Percentiles rank a stretch among this genome's conserved stretches.
Evolutionary conservation across 1,140 invertebrate genomes (phyloP).

Genomic region (Acromyrmex echinatior): DNA sequence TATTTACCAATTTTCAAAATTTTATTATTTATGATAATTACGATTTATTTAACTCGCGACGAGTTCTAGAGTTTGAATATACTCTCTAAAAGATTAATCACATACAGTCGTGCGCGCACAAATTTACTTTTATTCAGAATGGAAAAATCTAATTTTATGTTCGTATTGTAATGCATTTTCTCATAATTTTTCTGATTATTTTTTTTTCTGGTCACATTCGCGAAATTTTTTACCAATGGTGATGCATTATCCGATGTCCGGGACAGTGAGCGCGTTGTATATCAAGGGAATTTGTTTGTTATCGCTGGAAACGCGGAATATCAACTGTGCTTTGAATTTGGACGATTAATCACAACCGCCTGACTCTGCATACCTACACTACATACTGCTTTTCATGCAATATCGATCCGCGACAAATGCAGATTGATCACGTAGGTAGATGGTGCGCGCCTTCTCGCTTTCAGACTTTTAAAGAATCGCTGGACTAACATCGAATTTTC

Average conservation of each 20-base stretch:
- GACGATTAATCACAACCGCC: conserved; percentile 53
- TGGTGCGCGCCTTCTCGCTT: conserved; percentile 47
- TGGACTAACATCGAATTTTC: conserved; percentile 15
- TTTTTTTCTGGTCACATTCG: not conserved
- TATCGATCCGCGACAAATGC: conserved; percentile 58
- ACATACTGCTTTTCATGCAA: not conserved
- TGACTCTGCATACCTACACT: conserved; percentile 35
- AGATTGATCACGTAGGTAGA: conserved; percentile 56
- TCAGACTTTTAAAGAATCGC: conserved; percentile 29
- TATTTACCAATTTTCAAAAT: not conserved
- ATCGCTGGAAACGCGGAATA: conserved; percentile 46
- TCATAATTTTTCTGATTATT: conserved; percentile 3
- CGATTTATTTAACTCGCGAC: not conserved
- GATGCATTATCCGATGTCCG: conserved; percentile 54
- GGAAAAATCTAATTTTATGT: conserved; percentile 7
- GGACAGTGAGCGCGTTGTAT: conserved; percentile 28
- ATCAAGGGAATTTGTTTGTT: conserved; percentile 60
- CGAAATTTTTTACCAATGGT: conserved; percentile 33
- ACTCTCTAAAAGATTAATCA: not conserved
- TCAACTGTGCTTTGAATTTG: conserved; percentile 58
- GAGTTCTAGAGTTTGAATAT: not conserved
- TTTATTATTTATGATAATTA: not conserved
- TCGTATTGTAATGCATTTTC: conserved; percentile 18
- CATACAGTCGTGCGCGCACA: not conserved
- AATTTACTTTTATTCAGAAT: not conserved